A percentile compares a stretch with the other conserved stretches of the same genome.
Conservation (phyloP, 1,140 invertebrate species). For the Plodia interpunctella region DNA sequence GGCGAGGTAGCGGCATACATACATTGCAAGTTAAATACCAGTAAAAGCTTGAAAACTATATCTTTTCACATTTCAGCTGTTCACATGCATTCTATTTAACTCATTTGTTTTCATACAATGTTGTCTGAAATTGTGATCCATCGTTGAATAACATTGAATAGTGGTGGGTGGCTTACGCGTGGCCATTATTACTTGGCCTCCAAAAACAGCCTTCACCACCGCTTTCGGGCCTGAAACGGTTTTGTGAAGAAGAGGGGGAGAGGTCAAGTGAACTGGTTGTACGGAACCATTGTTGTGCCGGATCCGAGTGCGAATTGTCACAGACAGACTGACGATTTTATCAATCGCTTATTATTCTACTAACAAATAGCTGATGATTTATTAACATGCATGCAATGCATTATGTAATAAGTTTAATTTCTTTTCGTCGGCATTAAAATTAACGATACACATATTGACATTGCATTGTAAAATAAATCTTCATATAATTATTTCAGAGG, state of each 20-base stretch:
- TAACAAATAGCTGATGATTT: slow-evolving; percentile 47
- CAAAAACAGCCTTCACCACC: slow-evolving; percentile 30
- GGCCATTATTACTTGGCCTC: slow-evolving; percentile 34
- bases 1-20: too few species aligned
- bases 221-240: slow-evolving; percentile 18
- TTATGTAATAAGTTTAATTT: background rate
- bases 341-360: slow-evolving; percentile 60
- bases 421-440: too few species aligned
- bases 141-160: slow-evolving; percentile 63
- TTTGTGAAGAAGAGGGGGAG: slow-evolving; percentile 24
- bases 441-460: too few species aligned
- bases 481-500: too few species aligned
- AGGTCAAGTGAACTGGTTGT: slow-evolving; percentile 39
- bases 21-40: too few species aligned
- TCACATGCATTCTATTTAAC: slow-evolving; percentile 28
- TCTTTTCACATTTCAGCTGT: background rate
- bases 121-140: slow-evolving; percentile 66
- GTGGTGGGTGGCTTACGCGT: slow-evolving; percentile 46
- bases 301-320: slow-evolving; percentile 66
- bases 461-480: too few species aligned
- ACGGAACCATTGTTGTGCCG: slow-evolving; percentile 49
- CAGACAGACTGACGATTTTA: slow-evolving; percentile 57
- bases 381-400: slow-evolving; percentile 24
- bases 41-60: too few species aligned
- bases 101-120: slow-evolving; percentile 62